phyloP scores from a whole-genome alignment of 2,888 invertebrate species.

The Cheilosia urbana region DNA sequence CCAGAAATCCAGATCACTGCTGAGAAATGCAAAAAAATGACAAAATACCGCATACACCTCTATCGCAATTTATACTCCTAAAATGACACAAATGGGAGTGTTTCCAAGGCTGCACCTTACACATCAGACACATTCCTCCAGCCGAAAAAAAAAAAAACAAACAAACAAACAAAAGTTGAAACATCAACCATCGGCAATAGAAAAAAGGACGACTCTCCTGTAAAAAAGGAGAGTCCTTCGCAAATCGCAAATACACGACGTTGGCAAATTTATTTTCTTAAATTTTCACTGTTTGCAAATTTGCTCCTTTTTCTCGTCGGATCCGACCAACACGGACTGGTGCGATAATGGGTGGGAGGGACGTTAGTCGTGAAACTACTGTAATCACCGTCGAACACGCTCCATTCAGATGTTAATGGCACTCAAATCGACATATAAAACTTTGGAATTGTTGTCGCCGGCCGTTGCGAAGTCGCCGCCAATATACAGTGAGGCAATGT shows the following conservation, averaged over 20 bases:
- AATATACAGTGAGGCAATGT: constrained; percentile 18
- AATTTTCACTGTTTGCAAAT: constrained; percentile 58
- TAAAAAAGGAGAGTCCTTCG: constrained; percentile 38
- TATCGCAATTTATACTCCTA: background rate
- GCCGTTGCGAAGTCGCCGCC: constrained; percentile 24
- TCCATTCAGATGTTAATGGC: constrained; percentile 42
- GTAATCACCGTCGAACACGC: constrained; percentile 63
- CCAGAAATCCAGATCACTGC: constrained; percentile 24
- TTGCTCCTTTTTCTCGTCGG: constrained; percentile 6
- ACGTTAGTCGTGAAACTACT: constrained; percentile 36
- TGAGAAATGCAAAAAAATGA: constrained; percentile 16
- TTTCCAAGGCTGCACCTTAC: constrained; percentile 41
- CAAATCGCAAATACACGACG: constrained; percentile 41
- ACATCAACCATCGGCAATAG: constrained; percentile 16
- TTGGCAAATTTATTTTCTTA: constrained; percentile 51
- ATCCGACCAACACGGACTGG: background rate
- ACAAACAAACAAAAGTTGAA: constrained; percentile 1
- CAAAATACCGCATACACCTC: constrained; percentile 4
- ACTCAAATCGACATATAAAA: constrained; percentile 42
- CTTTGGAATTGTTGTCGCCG: constrained; percentile 39
- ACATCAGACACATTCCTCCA: constrained; percentile 16
- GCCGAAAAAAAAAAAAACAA: background rate
- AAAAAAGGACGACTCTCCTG: constrained; percentile 25
- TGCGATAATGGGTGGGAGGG: constrained; percentile 16
- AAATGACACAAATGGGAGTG: constrained; percentile 43